Conservation (phyloP, 1,140 invertebrate species). For the Drosophila pachea region DNA sequence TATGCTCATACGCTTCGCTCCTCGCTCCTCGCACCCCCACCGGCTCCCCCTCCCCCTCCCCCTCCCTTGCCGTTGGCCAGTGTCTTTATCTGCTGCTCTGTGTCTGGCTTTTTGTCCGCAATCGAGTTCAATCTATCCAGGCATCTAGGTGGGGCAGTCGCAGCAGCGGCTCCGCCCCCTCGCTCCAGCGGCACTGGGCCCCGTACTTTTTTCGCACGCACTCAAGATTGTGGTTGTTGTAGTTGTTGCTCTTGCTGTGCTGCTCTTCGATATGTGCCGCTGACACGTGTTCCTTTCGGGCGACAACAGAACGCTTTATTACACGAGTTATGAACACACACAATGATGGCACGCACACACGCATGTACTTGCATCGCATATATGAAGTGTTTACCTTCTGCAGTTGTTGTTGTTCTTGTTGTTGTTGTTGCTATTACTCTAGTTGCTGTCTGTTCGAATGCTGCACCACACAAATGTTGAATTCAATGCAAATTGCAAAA, state of each 20-base stretch:
- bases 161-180: not conserved
- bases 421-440: slow-evolving; percentile 10
- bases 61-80: not conserved
- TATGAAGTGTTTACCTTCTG: slow-evolving; percentile 9
- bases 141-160: slow-evolving; percentile 43
- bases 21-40: not conserved
- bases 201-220: slow-evolving; percentile 39
- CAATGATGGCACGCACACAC: too few species aligned
- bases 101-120: slow-evolving; percentile 20
- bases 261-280: slow-evolving; percentile 50
- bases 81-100: slow-evolving; percentile 2
- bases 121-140: slow-evolving; percentile 45
- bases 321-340: slow-evolving; percentile 51
- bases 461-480: slow-evolving; percentile 31
- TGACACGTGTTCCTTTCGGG: slow-evolving; percentile 70
- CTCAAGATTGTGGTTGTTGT: slow-evolving; percentile 17
- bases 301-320: slow-evolving; percentile 61
- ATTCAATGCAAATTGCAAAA: slow-evolving; percentile 50
- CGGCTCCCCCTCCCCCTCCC: not conserved
- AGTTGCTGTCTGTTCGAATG: slow-evolving; percentile 22
- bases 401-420: slow-evolving; percentile 7
- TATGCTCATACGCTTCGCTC: slow-evolving; percentile 11
- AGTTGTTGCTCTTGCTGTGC: slow-evolving; percentile 32
- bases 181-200: not conserved
- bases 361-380: slow-evolving; percentile 20